A percentile compares a stretch with the other conserved stretches of the same genome.
phyloP scores from a whole-genome alignment of 2,113 vertebrate genomes.

The Pomatorhinus ruficollis region DNA sequence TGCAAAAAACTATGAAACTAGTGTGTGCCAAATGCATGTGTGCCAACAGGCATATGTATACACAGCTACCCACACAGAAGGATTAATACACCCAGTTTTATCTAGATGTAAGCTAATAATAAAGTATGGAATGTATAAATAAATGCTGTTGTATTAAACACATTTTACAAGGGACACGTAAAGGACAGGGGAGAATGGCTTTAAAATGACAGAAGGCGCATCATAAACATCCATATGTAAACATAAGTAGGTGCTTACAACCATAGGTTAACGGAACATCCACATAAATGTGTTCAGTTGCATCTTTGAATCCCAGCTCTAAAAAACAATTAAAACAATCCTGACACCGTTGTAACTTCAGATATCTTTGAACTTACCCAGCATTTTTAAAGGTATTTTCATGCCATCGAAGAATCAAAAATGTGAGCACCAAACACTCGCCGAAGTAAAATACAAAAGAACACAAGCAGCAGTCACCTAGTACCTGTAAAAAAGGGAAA shows the following conservation, averaged over 20 bases:
- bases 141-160: background rate
- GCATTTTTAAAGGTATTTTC: conserved; percentile 63
- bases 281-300: background rate
- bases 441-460: conserved; percentile 85
- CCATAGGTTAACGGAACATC: background rate
- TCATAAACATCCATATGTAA: background rate
- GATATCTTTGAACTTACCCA: conserved; percentile 68
- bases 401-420: conserved; percentile 84
- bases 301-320: background rate
- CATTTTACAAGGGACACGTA: background rate
- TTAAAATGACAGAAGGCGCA: background rate
- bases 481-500: conserved; percentile 64
- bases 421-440: conserved; percentile 78
- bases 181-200: background rate
- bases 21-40: rapidly evolving
- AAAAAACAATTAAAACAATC: background rate
- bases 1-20: background rate
- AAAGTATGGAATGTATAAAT: background rate
- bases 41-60: background rate
- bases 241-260: background rate
- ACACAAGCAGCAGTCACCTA: conserved; percentile 87
- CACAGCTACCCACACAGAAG: rapidly evolving
- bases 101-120: background rate
- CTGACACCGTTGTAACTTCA: background rate
- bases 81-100: background rate